Percentiles rank a stretch among this genome's conserved stretches.
phyloP scores from a whole-genome alignment of 2,113 vertebrate genomes.

The Gallinago paraguaiae region DNA sequence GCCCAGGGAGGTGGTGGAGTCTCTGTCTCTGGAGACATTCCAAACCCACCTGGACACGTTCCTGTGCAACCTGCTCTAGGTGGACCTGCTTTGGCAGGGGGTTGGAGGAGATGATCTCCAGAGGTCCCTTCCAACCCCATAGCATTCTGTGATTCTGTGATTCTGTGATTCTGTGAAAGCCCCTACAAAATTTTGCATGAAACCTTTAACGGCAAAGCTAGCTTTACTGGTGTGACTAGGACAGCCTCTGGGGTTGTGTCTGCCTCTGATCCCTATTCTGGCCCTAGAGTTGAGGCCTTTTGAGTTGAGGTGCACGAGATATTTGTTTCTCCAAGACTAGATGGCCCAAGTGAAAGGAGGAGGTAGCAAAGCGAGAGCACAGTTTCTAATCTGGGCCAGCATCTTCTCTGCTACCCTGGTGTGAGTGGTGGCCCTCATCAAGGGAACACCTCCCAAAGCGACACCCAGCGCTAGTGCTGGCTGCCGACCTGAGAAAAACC shows the following conservation, averaged over 20 bases:
- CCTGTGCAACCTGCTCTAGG: too few species aligned
- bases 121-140: too few species aligned
- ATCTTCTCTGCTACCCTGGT: not conserved
- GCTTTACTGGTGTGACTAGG: not conserved
- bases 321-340: not conserved
- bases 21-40: too few species aligned
- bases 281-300: not conserved
- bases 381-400: not conserved
- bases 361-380: not conserved
- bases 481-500: constrained; percentile 56
- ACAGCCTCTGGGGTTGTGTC: not conserved
- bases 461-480: not conserved
- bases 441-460: not conserved
- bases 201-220: not conserved
- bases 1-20: too few species aligned
- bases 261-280: not conserved
- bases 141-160: too few species aligned
- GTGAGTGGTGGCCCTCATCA: not conserved
- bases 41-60: too few species aligned
- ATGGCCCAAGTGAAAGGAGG: not conserved
- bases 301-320: not conserved
- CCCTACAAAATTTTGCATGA: not conserved
- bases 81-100: too few species aligned
- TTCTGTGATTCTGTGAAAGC: not conserved
- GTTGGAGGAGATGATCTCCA: too few species aligned